Base-by-base conservation (phyloP, 1,140 invertebrate genomes). In the Drosophila nannoptera region DNA sequence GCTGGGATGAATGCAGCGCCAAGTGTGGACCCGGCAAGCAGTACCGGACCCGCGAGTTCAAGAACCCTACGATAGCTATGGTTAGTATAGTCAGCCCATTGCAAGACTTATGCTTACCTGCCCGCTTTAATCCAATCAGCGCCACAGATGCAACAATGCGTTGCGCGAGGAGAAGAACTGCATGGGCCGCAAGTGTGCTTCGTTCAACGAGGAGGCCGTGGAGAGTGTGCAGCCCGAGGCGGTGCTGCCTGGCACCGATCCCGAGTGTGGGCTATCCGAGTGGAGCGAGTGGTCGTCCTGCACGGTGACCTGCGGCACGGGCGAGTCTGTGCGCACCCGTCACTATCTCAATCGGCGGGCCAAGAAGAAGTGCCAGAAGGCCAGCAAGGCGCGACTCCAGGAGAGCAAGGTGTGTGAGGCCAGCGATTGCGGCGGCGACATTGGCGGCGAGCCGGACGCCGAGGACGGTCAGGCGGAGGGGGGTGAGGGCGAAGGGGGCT, bases 261-360 rank as follows among this genome's bases (percentile, higher is more conserved):
- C 87, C 0, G 91, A 93, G 76, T 97, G 96, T 71, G 90, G 92
- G 35, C 91, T 96, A 2, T 92, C 93, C 1, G 91, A 92, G 36
- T 97, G 95, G 94, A 92, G 92, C 7, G 90, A 92, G 4, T 97
- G 96, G 95, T 92, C 92, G 32, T 89, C 92, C 0, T 97, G 96
- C 77, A 94, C 92, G 38, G 92, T 91, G 0, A 93, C 93, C 8
- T 97, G 96, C 45, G 88, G 88, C 12, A 66, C 58, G 0, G 88
- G 88, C 0, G 77, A 82, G 9, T 63, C 70, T 58, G 80, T 68
- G 29, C 84, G 86, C 4, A 69, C 73, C 2, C 69, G 88, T 0
- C 78, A 84, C 33, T 88, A 88, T 33, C 73, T 84, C 4, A 88
- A 89, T 56, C 73, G 72, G 7, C 69, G 73, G 22, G 86, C 86